phyloP scores from a whole-genome alignment of 2,797 vertebrate genomes.

The Hypotaenidia philippensis region DNA sequence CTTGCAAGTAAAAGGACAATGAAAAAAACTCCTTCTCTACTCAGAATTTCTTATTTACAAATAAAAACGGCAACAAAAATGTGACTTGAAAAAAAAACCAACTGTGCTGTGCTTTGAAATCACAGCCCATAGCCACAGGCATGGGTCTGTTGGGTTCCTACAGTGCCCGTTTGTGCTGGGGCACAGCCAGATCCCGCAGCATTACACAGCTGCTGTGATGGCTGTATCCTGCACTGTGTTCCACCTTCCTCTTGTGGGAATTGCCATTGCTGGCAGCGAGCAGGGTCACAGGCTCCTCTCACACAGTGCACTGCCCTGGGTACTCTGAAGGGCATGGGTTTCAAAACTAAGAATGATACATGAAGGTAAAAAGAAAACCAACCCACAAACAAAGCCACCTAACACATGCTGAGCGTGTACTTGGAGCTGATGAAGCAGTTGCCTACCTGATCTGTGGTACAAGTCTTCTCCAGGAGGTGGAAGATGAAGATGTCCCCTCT shows the following conservation, averaged over 20 bases:
- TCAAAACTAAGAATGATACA: not conserved
- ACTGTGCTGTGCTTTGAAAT: not conserved
- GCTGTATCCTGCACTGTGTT: not conserved
- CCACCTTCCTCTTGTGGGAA: not conserved
- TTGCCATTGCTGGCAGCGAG: not conserved
- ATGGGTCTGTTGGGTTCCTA: not conserved
- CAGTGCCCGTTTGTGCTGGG: not conserved
- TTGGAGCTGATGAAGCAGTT: not conserved
- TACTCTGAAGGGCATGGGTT: not conserved
- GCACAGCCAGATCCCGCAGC: not conserved
- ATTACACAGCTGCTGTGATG: accelerated
- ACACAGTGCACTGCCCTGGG: not conserved
- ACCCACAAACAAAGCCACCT: not conserved
- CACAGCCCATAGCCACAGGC: not conserved
- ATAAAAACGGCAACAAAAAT: not conserved
- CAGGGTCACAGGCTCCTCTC: not conserved
- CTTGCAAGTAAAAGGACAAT: not conserved
- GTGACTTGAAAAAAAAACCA: not conserved
- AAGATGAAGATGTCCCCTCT: not conserved
- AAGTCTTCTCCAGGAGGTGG: not conserved
- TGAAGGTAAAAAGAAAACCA: accelerated
- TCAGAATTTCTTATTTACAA: not conserved
- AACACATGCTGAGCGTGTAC: not conserved
- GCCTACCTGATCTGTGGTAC: conserved; percentile 1
- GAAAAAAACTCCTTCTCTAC: not conserved